Base-by-base conservation (phyloP, 2,797 vertebrate genomes). In the Corythornis leucogaster region DNA sequence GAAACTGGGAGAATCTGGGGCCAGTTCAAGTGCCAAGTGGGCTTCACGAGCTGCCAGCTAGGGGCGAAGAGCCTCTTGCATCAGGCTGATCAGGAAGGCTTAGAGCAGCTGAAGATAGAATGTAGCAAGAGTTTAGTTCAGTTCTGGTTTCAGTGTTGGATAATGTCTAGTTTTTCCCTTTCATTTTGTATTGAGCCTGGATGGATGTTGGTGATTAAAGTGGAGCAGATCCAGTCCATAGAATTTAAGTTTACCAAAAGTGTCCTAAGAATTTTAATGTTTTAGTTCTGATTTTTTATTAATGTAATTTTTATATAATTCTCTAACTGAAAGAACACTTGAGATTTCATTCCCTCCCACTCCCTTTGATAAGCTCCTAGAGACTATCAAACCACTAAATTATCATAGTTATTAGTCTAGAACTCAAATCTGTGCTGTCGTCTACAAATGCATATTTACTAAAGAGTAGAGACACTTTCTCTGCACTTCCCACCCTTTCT, bases 401-500 rank as follows among this genome's bases (percentile, higher is more conserved):
- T 31, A n/a, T 30, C 11, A 20, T 14, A 55, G 54, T 55, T 31
- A 14, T 21, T 55, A 55, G 54, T 55, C 54, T 55, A 55, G 20
- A 55, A 14, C 19, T 31, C n/a, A 31, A 31, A n/a, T 31, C n/a
- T 55, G 21, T 55, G 19, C 19, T 55, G 54, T n/a, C 20, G n/a
- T 55, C n/a, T 55, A 13, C 12, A 55, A 55, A 31, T 14, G 21
- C 26, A 20, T 8, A 97, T 98, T 98, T 97, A 99, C 98, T 98
- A 98, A 69, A 98, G 98, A 38, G 98, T 98, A 19, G 98, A 98
- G 33, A 98, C 98, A 0, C 97, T 97, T 96, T 98, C 98, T 79
- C 98, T 76, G 46, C 98, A 99, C 1, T 96, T 97, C 7, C 98
- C 98, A 64, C 98, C 97, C 8, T 99, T 98, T 80, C 79, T 96